phyloP scores from a whole-genome alignment of 2,888 invertebrate genomes.

The Neoscelio sp. region DNA sequence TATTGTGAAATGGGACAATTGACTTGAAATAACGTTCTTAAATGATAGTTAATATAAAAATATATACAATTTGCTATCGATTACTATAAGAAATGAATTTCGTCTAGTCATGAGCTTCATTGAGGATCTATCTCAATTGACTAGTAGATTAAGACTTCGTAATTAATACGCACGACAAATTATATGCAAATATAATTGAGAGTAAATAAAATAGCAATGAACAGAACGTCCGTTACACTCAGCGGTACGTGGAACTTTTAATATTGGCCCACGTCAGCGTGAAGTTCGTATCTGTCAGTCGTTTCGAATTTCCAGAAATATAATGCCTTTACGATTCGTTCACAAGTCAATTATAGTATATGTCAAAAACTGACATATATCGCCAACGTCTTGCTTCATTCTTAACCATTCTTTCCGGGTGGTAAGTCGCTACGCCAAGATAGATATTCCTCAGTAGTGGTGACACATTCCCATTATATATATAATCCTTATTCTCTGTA shows the following conservation, averaged over 20 bases:
- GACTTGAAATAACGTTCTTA: too few species aligned
- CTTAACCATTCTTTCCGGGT: slow-evolving; percentile 12
- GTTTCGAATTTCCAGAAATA: slow-evolving; percentile 21
- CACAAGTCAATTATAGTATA: slow-evolving; percentile 26
- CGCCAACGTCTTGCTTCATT: slow-evolving; percentile 7
- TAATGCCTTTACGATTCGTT: slow-evolving; percentile 30
- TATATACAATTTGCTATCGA: too few species aligned
- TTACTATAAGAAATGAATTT: too few species aligned
- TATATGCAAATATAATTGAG: too few species aligned
- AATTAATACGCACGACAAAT: too few species aligned
- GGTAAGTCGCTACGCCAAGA: slow-evolving; percentile 16
- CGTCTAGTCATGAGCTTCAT: too few species aligned
- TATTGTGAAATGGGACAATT: too few species aligned
- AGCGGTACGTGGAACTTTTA: slow-evolving; percentile 23
- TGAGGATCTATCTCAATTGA: too few species aligned
- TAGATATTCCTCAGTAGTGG: slow-evolving; percentile 66
- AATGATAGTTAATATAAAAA: too few species aligned
- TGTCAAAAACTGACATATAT: slow-evolving; percentile 31
- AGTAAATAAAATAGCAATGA: slow-evolving; percentile 33
- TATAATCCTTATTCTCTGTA: slow-evolving; percentile 45
- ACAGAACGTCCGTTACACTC: slow-evolving; percentile 1
- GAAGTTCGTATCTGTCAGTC: slow-evolving; percentile 1
- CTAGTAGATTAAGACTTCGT: too few species aligned
- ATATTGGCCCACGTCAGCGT: slow-evolving; percentile 1
- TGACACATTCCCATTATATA: slow-evolving; percentile 71